Evolutionary conservation across 2,113 vertebrate species (phyloP), one percentile per base, ranked within the genome.

Genomic region (Xenotilapia caudafasciata): DNA sequence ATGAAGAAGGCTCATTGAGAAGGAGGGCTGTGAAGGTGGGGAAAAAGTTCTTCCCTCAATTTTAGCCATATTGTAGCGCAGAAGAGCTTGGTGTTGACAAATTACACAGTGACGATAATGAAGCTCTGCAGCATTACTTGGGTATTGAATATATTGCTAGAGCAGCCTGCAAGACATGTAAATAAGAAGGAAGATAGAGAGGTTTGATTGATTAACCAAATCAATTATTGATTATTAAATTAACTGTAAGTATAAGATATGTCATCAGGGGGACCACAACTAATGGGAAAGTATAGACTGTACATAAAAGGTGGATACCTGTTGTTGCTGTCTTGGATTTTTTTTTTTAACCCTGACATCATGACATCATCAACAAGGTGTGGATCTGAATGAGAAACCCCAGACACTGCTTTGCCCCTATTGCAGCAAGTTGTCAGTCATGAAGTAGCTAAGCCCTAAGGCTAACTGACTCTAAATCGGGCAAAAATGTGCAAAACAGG

Each of bases 1-100:
- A 96, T 14, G 97, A 97, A 3, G 97, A 97, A 11, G 93, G 91
- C 31, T 96, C 97, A 2, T 85, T 96, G 85, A 96, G 96, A 70
- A 95, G 96, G 82, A 97, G 96, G 80, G 93, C 96, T 3, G 94
- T 96, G 89, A 96, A 97, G 96, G 97, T 98, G 55, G 79, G 95
- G 70, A 79, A 4, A 51, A 35, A 83, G 49, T 51, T 38, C n/a
- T 13, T 53, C 26, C 15, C 14, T 70, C 2, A 8, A 9, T 38
- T 60, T 80, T 23, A 77, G 0, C 0, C 6, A 31, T 9, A 6
- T 51, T 51, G 28, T 33, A 33, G 17, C 1, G 10, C 3, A 77
- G 17, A 77, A 0, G 26, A 33, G 26, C 73, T 77, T 75, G 49
- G 23, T 49, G 23, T 19, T 75, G 0, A 17, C 8, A 73, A 15